These are phyloP conservation scores for Lytechinus variegatus DNA, from an alignment of 35 echinoderm and acorn worm species.

Conservation along the genomic window DNA sequence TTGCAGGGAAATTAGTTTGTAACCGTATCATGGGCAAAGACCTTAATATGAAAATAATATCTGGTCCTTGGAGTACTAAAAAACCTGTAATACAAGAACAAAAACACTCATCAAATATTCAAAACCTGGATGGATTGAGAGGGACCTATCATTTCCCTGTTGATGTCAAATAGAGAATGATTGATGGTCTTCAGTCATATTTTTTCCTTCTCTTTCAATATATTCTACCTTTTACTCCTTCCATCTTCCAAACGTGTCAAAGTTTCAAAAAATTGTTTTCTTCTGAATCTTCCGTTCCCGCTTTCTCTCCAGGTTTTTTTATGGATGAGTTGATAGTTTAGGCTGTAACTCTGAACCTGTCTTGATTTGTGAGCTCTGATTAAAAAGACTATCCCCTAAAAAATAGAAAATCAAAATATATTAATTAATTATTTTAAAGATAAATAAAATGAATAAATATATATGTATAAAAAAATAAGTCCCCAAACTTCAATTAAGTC, in stretches of 20 bases:
- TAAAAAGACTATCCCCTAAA: too few species aligned
- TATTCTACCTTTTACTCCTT: background rate
- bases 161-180: background rate
- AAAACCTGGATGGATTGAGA: background rate
- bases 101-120: constrained; percentile 50
- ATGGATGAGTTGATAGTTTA: too few species aligned
- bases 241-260: background rate
- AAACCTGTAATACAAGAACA: background rate
- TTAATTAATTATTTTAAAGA: too few species aligned
- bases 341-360: background rate
- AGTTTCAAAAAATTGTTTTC: background rate
- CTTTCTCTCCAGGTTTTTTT: too few species aligned
- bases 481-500: too few species aligned
- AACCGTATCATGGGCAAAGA: constrained; percentile 20
- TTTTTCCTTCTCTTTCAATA: background rate
- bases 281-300: background rate
- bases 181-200: background rate
- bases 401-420: too few species aligned
- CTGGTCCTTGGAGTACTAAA: constrained; percentile 43
- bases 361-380: background rate
- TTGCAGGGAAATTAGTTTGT: constrained; percentile 42
- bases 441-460: too few species aligned
- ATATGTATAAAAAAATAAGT: too few species aligned
- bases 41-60: constrained; percentile 52
- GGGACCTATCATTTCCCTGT: background rate